phyloP scores from a whole-genome alignment of 2,888 invertebrate species.

The Brenthis ino region DNA sequence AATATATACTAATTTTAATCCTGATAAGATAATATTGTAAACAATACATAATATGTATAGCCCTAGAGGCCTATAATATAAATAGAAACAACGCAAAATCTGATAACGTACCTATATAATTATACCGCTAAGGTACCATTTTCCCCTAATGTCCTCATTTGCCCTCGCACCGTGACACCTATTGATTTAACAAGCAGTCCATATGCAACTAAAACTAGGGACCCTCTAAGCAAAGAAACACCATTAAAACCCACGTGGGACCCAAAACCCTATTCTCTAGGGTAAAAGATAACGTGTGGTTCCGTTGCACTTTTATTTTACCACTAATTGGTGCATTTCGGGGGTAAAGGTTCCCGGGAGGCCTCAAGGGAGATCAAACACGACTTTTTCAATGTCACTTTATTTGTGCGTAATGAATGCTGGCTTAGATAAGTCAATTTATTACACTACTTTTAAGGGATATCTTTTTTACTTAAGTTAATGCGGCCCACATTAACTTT shows the following conservation, averaged over 20 bases:
- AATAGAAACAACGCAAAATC: background rate
- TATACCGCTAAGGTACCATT: conserved; percentile 8
- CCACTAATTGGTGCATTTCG: conserved; percentile 80
- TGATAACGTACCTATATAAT: background rate
- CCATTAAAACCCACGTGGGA: conserved; percentile 77
- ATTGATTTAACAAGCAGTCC: conserved; percentile 72
- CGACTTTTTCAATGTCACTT: conserved; percentile 73
- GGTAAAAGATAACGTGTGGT: conserved; percentile 69
- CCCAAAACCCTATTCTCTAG: conserved; percentile 52
- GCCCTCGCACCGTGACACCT: conserved; percentile 43
- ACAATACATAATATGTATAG: too few relatives aligned
- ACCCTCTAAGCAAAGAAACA: conserved; percentile 77
- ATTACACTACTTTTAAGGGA: conserved; percentile 17
- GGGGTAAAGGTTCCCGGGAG: conserved; percentile 62
- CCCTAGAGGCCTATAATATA: too few relatives aligned
- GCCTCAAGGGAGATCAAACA: conserved; percentile 63
- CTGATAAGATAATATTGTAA: too few relatives aligned
- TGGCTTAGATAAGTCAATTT: conserved; percentile 40
- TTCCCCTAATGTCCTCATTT: conserved; percentile 20
- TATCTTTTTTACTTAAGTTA: conserved; percentile 3
- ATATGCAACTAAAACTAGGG: conserved; percentile 68
- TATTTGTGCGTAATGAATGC: conserved; percentile 57
- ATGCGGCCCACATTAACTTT: background rate
- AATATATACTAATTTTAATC: too few relatives aligned
- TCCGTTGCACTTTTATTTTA: conserved; percentile 79